These are phyloP conservation scores for Troglohyphantes excavatus DNA, from an alignment of 2,888 invertebrate species.

Conservation along the genomic window DNA sequence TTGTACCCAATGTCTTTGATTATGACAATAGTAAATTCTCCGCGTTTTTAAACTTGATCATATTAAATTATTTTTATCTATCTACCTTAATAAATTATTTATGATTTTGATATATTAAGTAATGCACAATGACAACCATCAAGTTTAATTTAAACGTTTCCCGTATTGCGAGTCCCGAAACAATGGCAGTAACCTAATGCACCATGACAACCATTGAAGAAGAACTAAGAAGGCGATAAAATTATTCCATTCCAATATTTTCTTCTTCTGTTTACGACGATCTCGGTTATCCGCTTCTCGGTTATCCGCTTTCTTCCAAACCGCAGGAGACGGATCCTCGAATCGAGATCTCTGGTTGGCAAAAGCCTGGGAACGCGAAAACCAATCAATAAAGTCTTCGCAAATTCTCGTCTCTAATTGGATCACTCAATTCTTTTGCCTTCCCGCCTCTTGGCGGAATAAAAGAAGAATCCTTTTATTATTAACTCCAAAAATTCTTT, in stretches of 20 bases:
- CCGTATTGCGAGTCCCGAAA: too few species aligned
- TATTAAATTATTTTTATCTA: too few species aligned
- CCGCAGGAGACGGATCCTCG: not conserved
- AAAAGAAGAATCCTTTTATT: not conserved
- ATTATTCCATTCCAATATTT: not conserved
- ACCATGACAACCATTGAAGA: not conserved
- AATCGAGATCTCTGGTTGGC: not conserved
- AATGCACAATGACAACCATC: too few species aligned
- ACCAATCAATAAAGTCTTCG: conserved; percentile 11
- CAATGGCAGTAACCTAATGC: too few species aligned
- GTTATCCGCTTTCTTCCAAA: conserved; percentile 2
- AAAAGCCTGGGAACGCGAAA: not conserved
- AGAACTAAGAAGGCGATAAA: not conserved
- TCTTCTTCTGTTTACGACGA: not conserved
- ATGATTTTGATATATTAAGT: too few species aligned
- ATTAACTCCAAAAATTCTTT: conserved; percentile 21
- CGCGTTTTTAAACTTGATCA: too few species aligned
- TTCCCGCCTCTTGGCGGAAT: not conserved
- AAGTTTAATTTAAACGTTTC: too few species aligned
- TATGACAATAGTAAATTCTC: too few species aligned
- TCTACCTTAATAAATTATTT: too few species aligned
- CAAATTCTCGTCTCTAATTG: conserved; percentile 27
- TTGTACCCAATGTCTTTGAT: too few species aligned
- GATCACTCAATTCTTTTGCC: conserved; percentile 22
- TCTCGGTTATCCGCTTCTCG: not conserved